phyloP scores from a whole-genome alignment of 2,888 invertebrate species.

The Flexamia atlantica region DNA sequence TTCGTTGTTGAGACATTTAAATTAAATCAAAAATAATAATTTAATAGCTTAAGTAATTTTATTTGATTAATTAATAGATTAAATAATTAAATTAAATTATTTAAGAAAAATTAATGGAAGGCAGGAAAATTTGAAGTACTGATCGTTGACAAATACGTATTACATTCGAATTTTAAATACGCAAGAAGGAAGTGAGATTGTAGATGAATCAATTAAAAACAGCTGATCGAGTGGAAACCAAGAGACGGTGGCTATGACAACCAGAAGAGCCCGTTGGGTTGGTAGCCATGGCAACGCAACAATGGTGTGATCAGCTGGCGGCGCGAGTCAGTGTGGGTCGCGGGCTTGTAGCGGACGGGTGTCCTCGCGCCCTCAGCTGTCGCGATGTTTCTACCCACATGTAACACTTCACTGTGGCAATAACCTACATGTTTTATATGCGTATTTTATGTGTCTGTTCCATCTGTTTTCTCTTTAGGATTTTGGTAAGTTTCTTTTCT shows the following conservation, averaged over 20 bases:
- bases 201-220: background rate
- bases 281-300: conserved; percentile 34
- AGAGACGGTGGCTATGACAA: background rate
- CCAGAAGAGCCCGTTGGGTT: background rate
- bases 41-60: no score
- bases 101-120: no score
- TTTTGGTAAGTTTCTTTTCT: background rate
- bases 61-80: no score
- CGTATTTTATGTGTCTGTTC: conserved; percentile 26
- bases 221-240: conserved; percentile 1
- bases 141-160: no score
- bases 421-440: conserved; percentile 17
- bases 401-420: background rate
- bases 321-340: conserved; percentile 24
- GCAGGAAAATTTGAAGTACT: no score
- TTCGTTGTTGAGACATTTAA: no score
- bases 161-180: no score
- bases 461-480: background rate
- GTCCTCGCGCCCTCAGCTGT: conserved; percentile 25
- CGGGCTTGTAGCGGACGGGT: background rate
- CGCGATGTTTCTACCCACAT: conserved; percentile 15
- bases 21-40: no score
- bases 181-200: no score
- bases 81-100: no score
- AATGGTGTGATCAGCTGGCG: background rate